These are phyloP conservation scores for Sycobia sp. DNA, from an alignment of 1,140 invertebrate genomes.

Conservation along the genomic window DNA sequence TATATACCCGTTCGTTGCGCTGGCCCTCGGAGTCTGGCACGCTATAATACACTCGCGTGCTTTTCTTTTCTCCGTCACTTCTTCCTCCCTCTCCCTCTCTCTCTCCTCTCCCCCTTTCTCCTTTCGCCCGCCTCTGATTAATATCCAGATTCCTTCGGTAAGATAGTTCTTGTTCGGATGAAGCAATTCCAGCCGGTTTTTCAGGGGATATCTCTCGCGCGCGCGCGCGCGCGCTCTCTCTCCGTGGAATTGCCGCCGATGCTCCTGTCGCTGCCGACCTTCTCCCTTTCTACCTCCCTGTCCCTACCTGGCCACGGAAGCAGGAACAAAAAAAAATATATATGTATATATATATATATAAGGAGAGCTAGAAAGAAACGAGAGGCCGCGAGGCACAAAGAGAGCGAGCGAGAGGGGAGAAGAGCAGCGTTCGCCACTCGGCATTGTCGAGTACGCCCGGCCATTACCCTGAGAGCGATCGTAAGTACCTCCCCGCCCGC, in stretches of 20 bases:
- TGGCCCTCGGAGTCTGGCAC: conserved; percentile 32
- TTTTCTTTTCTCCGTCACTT: conserved; percentile 16
- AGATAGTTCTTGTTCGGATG: conserved; percentile 55
- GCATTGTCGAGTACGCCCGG: no score
- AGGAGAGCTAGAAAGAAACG: neutral
- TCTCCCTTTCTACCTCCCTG: neutral
- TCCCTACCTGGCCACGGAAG: neutral
- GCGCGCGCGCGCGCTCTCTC: no score
- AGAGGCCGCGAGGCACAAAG: neutral
- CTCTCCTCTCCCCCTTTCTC: conserved; percentile 27
- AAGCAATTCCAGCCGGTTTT: conserved; percentile 57
- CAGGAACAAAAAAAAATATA: no score
- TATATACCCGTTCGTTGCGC: conserved; percentile 16
- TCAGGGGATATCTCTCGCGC: conserved; percentile 29
- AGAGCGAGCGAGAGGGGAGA: neutral
- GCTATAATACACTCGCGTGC: conserved; percentile 25
- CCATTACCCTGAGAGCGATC: no score
- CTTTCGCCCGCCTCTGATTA: conserved; percentile 50
- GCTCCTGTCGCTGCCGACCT: neutral
- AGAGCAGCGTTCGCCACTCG: no score
- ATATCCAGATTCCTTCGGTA: conserved; percentile 51
- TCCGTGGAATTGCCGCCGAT: neutral
- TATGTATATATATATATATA: no score
- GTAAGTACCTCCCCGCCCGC: no score
- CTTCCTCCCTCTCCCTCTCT: conserved; percentile 36